These are phyloP conservation scores for Mesochorus sp. DNA, from an alignment of 2,888 invertebrate species.

Conservation along the genomic window DNA sequence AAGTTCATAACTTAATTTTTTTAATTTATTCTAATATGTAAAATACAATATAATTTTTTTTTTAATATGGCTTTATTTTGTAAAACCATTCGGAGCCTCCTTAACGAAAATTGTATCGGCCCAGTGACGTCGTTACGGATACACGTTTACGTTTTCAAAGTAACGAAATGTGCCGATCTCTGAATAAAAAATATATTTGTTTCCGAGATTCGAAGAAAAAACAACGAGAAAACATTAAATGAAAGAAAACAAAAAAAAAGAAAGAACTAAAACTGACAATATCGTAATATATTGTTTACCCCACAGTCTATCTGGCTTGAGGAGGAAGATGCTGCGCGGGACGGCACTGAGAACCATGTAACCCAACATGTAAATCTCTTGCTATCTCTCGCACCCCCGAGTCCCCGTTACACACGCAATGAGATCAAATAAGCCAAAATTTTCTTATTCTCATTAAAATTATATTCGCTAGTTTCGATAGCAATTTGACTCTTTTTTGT, in stretches of 20 bases:
- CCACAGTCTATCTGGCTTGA: slow-evolving; percentile 82
- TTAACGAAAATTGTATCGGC: too few relatives aligned
- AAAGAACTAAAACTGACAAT: slow-evolving; percentile 68
- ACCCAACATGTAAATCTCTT: slow-evolving; percentile 79
- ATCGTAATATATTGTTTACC: slow-evolving; percentile 77
- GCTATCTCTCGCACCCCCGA: slow-evolving; percentile 64
- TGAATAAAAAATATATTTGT: slow-evolving; percentile 22
- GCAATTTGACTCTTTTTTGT: not conserved
- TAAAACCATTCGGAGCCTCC: too few relatives aligned
- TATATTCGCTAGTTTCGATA: slow-evolving; percentile 50
- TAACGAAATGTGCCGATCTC: not conserved
- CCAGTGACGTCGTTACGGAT: too few relatives aligned
- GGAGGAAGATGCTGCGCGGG: slow-evolving; percentile 81
- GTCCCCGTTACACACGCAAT: slow-evolving; percentile 30
- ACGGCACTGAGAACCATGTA: slow-evolving; percentile 80
- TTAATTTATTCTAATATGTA: too few relatives aligned
- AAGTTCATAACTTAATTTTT: too few relatives aligned
- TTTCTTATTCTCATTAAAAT: slow-evolving; percentile 24
- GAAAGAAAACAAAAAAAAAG: too few relatives aligned
- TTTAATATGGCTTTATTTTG: too few relatives aligned
- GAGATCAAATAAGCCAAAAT: slow-evolving; percentile 53
- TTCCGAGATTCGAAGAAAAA: too few relatives aligned
- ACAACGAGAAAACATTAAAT: too few relatives aligned
- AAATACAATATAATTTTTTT: too few relatives aligned
- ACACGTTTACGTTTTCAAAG: not conserved